These are phyloP conservation scores for Bombus soroeensis DNA, from an alignment of 1,140 invertebrate genomes.

Conservation along the genomic window DNA sequence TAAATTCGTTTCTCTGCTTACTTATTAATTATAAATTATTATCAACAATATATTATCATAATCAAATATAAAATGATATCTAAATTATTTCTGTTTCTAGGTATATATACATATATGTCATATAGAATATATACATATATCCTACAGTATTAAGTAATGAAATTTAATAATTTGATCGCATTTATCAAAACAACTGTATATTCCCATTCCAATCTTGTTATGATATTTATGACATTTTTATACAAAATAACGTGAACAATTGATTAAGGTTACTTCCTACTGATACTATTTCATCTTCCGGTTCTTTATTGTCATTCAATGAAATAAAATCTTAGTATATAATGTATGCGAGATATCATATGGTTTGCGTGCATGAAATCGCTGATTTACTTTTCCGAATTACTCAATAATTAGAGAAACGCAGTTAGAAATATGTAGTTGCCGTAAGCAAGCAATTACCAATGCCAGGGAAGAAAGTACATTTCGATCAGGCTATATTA, in stretches of 20 bases:
- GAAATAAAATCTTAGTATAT: background rate
- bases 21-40: background rate
- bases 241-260: no score
- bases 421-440: background rate
- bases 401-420: background rate
- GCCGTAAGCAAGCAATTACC: conserved; percentile 30
- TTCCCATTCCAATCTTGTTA: no score
- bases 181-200: no score
- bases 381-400: background rate
- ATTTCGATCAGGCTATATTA: conserved; percentile 15
- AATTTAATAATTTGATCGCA: no score
- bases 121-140: no score
- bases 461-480: background rate
- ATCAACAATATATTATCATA: no score
- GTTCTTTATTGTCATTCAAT: background rate
- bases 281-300: background rate
- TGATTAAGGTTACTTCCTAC: background rate
- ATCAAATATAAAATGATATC: no score
- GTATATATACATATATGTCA: no score
- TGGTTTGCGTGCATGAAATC: background rate
- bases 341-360: no score
- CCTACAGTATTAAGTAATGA: no score
- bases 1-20: background rate
- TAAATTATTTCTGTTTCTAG: no score
- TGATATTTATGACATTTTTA: no score